Base-by-base conservation (phyloP, 2,113 vertebrate species). In the Rhadina sibilatrix region DNA sequence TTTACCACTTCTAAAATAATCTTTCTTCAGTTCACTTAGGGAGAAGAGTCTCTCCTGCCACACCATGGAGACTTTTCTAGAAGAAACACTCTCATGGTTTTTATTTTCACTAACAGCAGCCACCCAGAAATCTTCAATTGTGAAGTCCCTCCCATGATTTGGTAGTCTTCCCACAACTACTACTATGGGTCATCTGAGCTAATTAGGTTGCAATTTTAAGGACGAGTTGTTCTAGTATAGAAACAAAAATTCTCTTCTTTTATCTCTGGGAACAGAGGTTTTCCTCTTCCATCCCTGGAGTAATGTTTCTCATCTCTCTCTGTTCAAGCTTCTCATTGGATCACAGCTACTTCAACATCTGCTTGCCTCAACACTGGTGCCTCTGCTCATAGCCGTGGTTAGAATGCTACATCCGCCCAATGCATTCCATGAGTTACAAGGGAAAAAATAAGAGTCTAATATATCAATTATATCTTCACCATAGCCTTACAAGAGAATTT, bases 61-160 rank as follows among this genome's bases (percentile, higher is more conserved):
- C 47, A 20, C n/a, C 42, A 37, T 47, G n/a, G n/a, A 75, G 11
- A 31, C 27, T 37, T 59, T 59, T 47, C 15, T 42, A 30, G 12
- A 59, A 59, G 15, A 47, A 47, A 59, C n/a, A 5, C 42, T 47
- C 27, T 37, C 0, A 0, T 75, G n/a, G 22, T 60, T 31, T 31
- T 47, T 24, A 76, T 31, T 76, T 60, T 60, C 27, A 37, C 2
- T 0, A 35, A 37, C 13, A 47, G 27, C 72, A 47, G n/a, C 27
- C 0, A 0, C 15, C 15, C 0, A 1, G 25, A 75, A 37, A 37
- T 37, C 27, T 60, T 20, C 5, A 31, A 19, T 37, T 0, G 2
- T 37, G 42, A 59, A 76, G 25, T 10, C 12, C 6, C 20, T 59
- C 33, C 6, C 25, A 46, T 0, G 1, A 42, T 60, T 60, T 31